These are phyloP conservation scores for Scotopteryx bipunctaria DNA, from an alignment of 2,888 invertebrate genomes.

Conservation along the genomic window DNA sequence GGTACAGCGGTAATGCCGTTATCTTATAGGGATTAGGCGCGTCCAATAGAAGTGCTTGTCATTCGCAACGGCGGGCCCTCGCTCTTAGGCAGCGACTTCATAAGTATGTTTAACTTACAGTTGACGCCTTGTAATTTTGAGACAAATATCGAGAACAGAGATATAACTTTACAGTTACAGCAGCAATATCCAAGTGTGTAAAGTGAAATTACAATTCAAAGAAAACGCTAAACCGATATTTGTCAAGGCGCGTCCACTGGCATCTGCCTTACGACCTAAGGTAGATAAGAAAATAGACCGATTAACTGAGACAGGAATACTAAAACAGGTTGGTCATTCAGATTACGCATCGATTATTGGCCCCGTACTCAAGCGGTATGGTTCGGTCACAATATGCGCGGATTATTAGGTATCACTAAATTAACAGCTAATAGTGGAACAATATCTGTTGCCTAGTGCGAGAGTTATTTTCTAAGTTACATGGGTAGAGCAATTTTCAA, in stretches of 20 bases:
- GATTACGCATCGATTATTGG: conserved; percentile 38
- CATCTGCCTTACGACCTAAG: conserved; percentile 39
- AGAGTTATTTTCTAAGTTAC: conserved; percentile 2
- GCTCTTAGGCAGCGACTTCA: conserved; percentile 5
- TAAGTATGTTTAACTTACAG: not conserved
- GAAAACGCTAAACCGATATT: conserved; percentile 29
- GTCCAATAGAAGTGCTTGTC: not conserved
- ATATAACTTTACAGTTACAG: not conserved
- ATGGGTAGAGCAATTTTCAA: not conserved
- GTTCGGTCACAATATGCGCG: conserved; percentile 7
- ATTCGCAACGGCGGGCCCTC: conserved; percentile 10
- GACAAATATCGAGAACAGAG: not conserved
- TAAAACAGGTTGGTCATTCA: conserved; percentile 33
- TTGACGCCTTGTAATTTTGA: not conserved
- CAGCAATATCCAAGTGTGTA: not conserved
- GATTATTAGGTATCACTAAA: conserved; percentile 3
- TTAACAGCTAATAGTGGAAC: not conserved
- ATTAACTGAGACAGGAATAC: conserved; percentile 34
- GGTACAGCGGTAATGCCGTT: conserved; percentile 3
- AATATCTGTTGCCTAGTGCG: not conserved
- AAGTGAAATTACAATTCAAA: conserved; percentile 27
- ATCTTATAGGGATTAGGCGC: not conserved
- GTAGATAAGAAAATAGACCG: conserved; percentile 39
- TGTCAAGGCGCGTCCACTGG: conserved; percentile 40
- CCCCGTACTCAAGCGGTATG: conserved; percentile 31